These are phyloP conservation scores for Alexandromys fortis DNA, from an alignment of 2,113 vertebrate species.

Conservation along the genomic window DNA sequence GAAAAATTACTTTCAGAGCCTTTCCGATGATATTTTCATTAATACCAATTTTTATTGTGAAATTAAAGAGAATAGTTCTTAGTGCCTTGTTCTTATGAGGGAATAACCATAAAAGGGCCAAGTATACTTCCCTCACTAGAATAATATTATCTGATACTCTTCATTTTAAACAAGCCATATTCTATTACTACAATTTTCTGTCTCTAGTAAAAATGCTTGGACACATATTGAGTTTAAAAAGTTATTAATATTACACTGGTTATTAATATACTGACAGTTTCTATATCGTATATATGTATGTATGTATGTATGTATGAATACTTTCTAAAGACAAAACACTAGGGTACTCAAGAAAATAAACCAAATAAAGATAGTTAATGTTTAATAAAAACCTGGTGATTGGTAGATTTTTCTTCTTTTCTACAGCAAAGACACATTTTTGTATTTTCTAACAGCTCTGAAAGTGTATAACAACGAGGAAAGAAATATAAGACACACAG, in stretches of 20 bases:
- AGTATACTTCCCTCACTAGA: slow-evolving; percentile 51
- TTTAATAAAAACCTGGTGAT: not conserved
- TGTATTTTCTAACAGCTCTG: slow-evolving; percentile 27
- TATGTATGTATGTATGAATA: not conserved
- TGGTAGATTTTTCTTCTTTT: slow-evolving; percentile 44
- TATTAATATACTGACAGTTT: slow-evolving; percentile 10
- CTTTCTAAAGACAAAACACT: slow-evolving; percentile 48
- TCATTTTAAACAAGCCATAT: slow-evolving; percentile 40
- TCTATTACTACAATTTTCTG: slow-evolving; percentile 9
- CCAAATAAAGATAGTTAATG: not conserved
- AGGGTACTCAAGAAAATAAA: slow-evolving; percentile 36
- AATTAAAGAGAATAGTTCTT: slow-evolving; percentile 43
- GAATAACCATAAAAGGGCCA: not conserved
- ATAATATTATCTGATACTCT: slow-evolving; percentile 45
- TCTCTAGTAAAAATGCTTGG: slow-evolving; percentile 36
- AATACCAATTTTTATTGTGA: slow-evolving; percentile 53
- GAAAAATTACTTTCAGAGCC: slow-evolving; percentile 11
- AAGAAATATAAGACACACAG: not conserved
- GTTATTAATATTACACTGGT: slow-evolving; percentile 14
- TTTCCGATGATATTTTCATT: slow-evolving; percentile 52
- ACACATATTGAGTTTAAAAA: slow-evolving; percentile 36
- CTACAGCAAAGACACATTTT: slow-evolving; percentile 6
- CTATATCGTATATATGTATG: too few species aligned
- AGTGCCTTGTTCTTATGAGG: not conserved
- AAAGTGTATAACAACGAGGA: not conserved